Conservation (phyloP, 2,888 invertebrate genomes). For the Drosophila flavopinicola region DNA sequence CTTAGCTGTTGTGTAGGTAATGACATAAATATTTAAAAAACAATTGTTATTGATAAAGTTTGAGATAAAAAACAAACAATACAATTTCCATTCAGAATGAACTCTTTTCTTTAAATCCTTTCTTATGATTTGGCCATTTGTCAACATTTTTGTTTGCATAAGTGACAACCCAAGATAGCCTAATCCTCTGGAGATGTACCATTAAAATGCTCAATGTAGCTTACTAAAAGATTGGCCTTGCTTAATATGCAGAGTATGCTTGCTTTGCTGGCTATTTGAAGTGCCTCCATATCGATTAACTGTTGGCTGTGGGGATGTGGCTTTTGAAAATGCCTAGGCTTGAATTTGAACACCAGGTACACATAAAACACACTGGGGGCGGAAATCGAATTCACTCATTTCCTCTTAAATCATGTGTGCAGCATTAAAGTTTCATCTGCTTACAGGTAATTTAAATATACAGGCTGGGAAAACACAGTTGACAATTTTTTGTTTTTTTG, state of each 20-base stretch:
- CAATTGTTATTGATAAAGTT: too few species aligned
- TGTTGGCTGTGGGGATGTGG: conserved; percentile 27
- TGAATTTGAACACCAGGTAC: conserved; percentile 54
- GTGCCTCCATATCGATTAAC: conserved; percentile 52
- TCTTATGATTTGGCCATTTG: too few species aligned
- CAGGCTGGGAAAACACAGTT: neutral
- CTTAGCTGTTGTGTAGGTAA: too few species aligned
- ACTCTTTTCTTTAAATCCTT: too few species aligned
- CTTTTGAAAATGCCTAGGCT: conserved; percentile 43
- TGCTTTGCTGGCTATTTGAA: conserved; percentile 27
- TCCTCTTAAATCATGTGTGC: neutral
- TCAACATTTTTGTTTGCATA: too few species aligned
- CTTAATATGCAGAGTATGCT: conserved; percentile 13
- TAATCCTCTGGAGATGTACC: neutral
- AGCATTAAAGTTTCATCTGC: neutral
- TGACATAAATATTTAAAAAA: too few species aligned
- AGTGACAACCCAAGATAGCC: too few species aligned
- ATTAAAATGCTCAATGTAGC: neutral
- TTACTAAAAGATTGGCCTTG: neutral
- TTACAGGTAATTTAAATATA: neutral
- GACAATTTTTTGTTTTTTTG: neutral
- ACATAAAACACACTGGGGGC: conserved; percentile 36
- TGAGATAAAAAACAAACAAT: too few species aligned
- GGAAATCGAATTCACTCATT: neutral
- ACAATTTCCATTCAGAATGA: too few species aligned